Conservation (phyloP, 2,888 invertebrate genomes). For the Stictocephala bisonia region DNA sequence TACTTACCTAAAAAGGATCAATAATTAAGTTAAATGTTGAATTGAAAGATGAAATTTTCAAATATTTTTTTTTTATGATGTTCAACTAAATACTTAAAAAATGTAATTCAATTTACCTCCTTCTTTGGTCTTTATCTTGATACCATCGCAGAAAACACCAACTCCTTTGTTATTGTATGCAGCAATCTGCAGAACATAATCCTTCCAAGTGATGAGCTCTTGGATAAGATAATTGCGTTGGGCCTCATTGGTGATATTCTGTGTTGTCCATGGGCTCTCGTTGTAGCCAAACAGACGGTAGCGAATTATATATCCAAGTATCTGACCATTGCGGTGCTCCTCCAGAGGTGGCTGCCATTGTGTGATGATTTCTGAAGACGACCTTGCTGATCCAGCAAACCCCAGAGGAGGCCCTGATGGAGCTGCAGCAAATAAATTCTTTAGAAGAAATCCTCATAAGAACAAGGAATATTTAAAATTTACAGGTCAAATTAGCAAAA, state of each 20-base stretch:
- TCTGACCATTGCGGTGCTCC: conserved; percentile 94
- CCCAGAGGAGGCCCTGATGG: conserved; percentile 96
- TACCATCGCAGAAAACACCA: conserved; percentile 90
- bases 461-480: too few relatives aligned
- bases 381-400: conserved; percentile 93
- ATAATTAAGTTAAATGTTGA: neutral
- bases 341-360: conserved; percentile 97
- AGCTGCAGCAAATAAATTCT: conserved; percentile 70
- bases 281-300: conserved; percentile 93
- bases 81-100: neutral
- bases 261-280: conserved; percentile 90
- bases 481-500: too few relatives aligned
- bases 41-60: neutral
- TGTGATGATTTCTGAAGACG: conserved; percentile 94
- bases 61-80: too few relatives aligned
- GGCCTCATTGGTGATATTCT: conserved; percentile 93
- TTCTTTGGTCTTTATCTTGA: conserved; percentile 95
- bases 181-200: conserved; percentile 96
- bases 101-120: conserved; percentile 69
- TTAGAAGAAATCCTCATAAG: too few relatives aligned
- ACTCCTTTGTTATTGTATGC: conserved; percentile 97
- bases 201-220: conserved; percentile 97
- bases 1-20: neutral
- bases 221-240: conserved; percentile 91
- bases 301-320: conserved; percentile 91